Percentiles rank a stretch among this genome's conserved stretches.
phyloP scores from a whole-genome alignment of 2,113 vertebrate species.

The Micronycteris hirsuta region DNA sequence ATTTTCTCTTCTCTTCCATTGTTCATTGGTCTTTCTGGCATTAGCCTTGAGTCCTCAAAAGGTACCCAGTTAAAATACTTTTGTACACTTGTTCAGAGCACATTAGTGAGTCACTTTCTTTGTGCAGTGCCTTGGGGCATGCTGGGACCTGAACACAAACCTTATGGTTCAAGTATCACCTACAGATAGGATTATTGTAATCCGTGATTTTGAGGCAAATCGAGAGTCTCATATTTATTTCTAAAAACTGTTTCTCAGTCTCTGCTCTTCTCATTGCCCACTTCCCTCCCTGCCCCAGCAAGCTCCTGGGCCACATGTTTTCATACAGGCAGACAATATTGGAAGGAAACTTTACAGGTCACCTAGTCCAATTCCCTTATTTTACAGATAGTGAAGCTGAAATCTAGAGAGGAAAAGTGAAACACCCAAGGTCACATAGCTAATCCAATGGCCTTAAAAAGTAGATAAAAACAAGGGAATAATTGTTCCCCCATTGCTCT shows the following conservation, averaged over 20 bases:
- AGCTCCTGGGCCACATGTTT: not conserved
- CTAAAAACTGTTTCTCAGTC: not conserved
- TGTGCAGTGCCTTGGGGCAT: not conserved
- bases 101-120: not conserved
- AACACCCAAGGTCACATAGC: not conserved
- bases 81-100: not conserved
- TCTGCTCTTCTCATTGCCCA: not conserved
- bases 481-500: not conserved
- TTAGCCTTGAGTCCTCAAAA: not conserved
- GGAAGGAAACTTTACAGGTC: not conserved
- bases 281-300: not conserved
- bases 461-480: not conserved
- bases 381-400: constrained; percentile 14
- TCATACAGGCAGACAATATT: not conserved
- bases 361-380: not conserved
- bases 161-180: not conserved
- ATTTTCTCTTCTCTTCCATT: not conserved
- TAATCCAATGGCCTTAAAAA: not conserved
- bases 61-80: not conserved
- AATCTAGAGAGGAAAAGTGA: not conserved
- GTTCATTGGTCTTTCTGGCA: not conserved
- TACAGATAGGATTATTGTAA: not conserved
- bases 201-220: not conserved
- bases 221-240: not conserved
- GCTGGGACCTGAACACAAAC: not conserved